These are phyloP conservation scores for Amphipyra berbera DNA, from an alignment of 2,888 invertebrate species.

Conservation along the genomic window DNA sequence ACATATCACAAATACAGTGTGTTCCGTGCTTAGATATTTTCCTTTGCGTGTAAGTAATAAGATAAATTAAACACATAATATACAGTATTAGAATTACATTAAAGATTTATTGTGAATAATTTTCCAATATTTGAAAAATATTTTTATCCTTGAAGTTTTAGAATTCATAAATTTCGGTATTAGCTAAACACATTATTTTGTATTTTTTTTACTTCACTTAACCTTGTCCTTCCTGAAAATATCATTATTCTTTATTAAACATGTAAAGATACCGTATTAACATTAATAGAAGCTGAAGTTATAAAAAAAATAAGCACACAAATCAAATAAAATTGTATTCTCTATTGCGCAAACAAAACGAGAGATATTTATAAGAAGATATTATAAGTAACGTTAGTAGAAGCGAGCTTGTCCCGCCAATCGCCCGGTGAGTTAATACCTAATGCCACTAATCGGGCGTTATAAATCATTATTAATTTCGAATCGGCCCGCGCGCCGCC, in stretches of 20 bases:
- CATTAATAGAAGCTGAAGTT: slow-evolving; percentile 29
- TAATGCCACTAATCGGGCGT: slow-evolving; percentile 85
- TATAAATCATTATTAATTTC: slow-evolving; percentile 89
- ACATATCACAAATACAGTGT: slow-evolving; percentile 34
- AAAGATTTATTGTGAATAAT: slow-evolving; percentile 50
- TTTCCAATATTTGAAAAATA: slow-evolving; percentile 49
- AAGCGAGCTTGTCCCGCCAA: slow-evolving; percentile 57
- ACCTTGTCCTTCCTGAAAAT: slow-evolving; percentile 46
- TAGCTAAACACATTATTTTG: slow-evolving; percentile 31
- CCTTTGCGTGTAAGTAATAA: slow-evolving; percentile 22
- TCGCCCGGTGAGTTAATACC: slow-evolving; percentile 75
- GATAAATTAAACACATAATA: slow-evolving; percentile 42
- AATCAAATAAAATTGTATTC: slow-evolving; percentile 12
- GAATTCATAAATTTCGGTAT: slow-evolving; percentile 35
- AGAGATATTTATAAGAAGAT: slow-evolving; percentile 28
- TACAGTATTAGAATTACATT: slow-evolving; percentile 33
- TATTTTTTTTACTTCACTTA: slow-evolving; percentile 21
- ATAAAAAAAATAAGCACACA: slow-evolving; percentile 17
- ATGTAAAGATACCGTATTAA: slow-evolving; percentile 21
- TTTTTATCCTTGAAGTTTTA: slow-evolving; percentile 52
- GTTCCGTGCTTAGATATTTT: slow-evolving; percentile 16
- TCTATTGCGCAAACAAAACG: slow-evolving; percentile 38
- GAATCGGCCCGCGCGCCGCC: slow-evolving; percentile 75
- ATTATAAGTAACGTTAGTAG: slow-evolving; percentile 47
- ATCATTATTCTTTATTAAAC: slow-evolving; percentile 25